Evolutionary conservation across 37 sponge, comb jelly and placozoan species (phyloP).

Genomic region (Eunapius fragilis): DNA sequence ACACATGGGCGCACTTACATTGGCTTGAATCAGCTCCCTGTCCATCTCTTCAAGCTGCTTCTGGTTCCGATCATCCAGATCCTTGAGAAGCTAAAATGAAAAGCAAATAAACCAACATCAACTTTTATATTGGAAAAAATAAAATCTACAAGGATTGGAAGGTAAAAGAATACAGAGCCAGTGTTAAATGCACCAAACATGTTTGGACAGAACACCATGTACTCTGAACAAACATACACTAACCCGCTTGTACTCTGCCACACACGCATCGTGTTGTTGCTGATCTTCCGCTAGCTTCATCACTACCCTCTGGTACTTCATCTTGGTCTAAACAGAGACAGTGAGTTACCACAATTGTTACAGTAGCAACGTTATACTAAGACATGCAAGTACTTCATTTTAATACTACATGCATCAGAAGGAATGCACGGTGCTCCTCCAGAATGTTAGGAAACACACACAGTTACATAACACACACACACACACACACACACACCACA

Average conservation of each 20-base stretch:
- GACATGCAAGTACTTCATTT: background rate
- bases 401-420: background rate
- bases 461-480: no score
- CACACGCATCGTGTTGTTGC: constrained; percentile 62
- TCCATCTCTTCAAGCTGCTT: constrained; percentile 82
- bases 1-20: constrained; percentile 51
- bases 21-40: constrained; percentile 81
- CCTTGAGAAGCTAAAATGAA: constrained; percentile 49
- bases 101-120: no score
- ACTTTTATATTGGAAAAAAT: no score
- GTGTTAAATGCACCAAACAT: background rate
- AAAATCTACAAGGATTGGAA: constrained; percentile 1
- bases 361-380: background rate
- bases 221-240: background rate
- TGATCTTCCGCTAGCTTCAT: constrained; percentile 65
- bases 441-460: no score
- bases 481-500: background rate
- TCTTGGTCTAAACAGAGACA: constrained; percentile 59
- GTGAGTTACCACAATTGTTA: background rate
- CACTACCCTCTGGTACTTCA: constrained; percentile 67
- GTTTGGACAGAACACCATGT: background rate
- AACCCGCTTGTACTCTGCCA: constrained; percentile 82
- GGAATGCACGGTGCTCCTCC: no score
- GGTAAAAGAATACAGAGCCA: background rate
- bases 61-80: constrained; percentile 85